Conservation (phyloP, 2,113 vertebrate species). For the Pristiophorus japonicus region DNA sequence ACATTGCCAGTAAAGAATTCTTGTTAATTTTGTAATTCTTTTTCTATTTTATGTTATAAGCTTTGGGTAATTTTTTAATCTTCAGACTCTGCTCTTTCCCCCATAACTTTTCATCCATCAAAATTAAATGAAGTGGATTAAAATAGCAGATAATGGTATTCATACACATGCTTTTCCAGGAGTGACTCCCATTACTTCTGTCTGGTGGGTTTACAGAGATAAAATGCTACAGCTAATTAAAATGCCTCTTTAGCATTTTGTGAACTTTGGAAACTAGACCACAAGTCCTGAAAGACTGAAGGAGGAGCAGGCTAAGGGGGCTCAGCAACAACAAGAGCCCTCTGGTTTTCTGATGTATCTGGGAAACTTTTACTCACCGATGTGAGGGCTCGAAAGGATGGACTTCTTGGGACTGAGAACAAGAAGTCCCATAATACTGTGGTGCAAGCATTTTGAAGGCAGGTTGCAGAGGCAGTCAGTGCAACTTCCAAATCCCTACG, state of each 20-base stretch:
- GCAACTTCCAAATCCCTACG: background rate
- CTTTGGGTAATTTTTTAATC: background rate
- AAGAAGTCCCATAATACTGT: background rate
- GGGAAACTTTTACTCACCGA: background rate
- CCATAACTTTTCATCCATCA: background rate
- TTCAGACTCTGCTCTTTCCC: background rate
- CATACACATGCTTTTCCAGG: background rate
- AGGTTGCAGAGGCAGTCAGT: background rate
- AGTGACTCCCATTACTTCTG: background rate
- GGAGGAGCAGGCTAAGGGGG: background rate
- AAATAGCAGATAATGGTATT: background rate
- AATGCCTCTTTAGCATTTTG: background rate
- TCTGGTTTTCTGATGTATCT: background rate
- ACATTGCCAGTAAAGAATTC: conserved; percentile 17
- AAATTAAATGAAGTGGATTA: background rate
- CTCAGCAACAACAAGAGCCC: background rate
- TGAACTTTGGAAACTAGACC: background rate
- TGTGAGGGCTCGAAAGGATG: background rate
- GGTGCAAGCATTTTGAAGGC: background rate
- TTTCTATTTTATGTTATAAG: background rate
- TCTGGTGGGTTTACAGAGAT: background rate
- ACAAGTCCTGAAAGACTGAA: background rate
- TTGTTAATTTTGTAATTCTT: background rate
- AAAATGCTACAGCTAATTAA: background rate
- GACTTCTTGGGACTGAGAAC: background rate